phyloP scores from a whole-genome alignment of 2,888 invertebrate species.

The Acronicta aceris region DNA sequence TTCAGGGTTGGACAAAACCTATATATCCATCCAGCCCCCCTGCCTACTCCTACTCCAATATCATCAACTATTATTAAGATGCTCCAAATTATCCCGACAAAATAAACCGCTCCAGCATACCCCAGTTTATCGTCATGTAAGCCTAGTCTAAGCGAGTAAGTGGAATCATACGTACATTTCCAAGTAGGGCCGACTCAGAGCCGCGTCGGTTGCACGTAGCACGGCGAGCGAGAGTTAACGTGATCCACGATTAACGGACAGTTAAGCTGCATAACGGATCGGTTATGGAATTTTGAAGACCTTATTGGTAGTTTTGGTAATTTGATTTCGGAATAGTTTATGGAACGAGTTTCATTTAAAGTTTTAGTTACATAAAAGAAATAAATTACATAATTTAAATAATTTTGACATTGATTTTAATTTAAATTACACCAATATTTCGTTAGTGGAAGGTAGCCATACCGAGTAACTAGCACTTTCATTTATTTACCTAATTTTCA shows the following conservation, averaged over 20 bases:
- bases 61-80: too few relatives aligned
- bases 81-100: background rate
- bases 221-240: conserved; percentile 37
- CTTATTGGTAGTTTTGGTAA: too few relatives aligned
- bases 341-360: too few relatives aligned
- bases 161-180: conserved; percentile 88
- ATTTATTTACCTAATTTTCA: too few relatives aligned
- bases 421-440: too few relatives aligned
- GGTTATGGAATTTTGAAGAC: background rate
- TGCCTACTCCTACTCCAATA: too few relatives aligned
- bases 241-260: conserved; percentile 39
- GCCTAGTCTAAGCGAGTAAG: conserved; percentile 73
- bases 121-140: conserved; percentile 71
- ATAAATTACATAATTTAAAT: too few relatives aligned
- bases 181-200: conserved; percentile 84
- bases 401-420: too few relatives aligned
- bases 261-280: background rate
- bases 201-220: conserved; percentile 60
- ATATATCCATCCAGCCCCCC: background rate
- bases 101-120: conserved; percentile 12
- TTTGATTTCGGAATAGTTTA: too few relatives aligned
- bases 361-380: too few relatives aligned
- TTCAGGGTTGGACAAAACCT: background rate
- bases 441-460: too few relatives aligned
- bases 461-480: too few relatives aligned